Conservation (phyloP, 2,797 vertebrate species). For the Melanotaenia maccullochi region DNA sequence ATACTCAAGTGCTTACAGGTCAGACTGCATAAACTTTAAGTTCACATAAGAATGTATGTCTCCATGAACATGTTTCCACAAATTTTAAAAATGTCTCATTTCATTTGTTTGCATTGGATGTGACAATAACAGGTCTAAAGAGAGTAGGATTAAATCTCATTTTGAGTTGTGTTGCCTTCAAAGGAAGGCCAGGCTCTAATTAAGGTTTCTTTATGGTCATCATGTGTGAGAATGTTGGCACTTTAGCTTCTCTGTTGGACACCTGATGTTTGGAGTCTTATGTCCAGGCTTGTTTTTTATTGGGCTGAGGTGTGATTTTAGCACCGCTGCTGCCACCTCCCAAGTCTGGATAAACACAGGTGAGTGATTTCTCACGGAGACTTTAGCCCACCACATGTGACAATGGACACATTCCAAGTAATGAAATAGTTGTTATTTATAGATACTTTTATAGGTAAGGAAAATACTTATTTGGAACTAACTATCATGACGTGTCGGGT, state of each 20-base stretch:
- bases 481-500: not conserved
- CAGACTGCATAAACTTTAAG: too few species aligned
- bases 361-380: slow-evolving; percentile 57
- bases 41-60: too few species aligned
- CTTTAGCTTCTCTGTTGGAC: slow-evolving; percentile 69
- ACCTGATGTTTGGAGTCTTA: slow-evolving; percentile 73
- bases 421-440: not conserved
- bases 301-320: slow-evolving; percentile 81
- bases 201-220: slow-evolving; percentile 64
- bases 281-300: slow-evolving; percentile 72
- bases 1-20: too few species aligned
- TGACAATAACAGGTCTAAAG: not conserved
- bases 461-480: not conserved
- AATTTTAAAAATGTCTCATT: not conserved
- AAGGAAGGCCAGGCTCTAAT: slow-evolving; percentile 66
- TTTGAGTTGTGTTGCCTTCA: slow-evolving; percentile 75
- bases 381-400: slow-evolving; percentile 49
- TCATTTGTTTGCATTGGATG: not conserved
- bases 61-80: not conserved
- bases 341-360: slow-evolving; percentile 78
- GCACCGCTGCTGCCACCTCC: slow-evolving; percentile 69
- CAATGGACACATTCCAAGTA: not conserved
- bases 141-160: slow-evolving; percentile 22
- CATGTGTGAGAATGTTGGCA: slow-evolving; percentile 80
- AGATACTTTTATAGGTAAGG: not conserved